Evolutionary conservation across 2,888 invertebrate species (phyloP), one percentile per base, ranked within the genome.

Genomic region (Cephus rjabovi): DNA sequence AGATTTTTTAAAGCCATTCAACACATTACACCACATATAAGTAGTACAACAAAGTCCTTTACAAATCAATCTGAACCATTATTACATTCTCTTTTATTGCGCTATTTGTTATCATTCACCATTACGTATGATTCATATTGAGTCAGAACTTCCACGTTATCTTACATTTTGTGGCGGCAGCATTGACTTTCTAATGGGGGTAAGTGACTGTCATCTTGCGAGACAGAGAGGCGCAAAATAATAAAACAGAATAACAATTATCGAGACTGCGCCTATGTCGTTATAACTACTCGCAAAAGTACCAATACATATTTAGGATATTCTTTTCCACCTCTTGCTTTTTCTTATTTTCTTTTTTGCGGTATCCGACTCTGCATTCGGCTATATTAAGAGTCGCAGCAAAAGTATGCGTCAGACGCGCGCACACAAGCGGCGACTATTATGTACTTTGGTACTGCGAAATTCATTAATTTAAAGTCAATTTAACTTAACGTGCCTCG

Each of bases 361-460:
- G 3, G 9, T 23, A 56, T 56, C 1, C 56, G 15, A 40, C 15
- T 40, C 15, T 40, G 40, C 40, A 15, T 40, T 40, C 40, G 9
- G 23, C 23, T 56, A 56, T 9, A 56, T 56, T 56, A 23, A 56
- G 56, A 23, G 56, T 56, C 56, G 56, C 56, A 56, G 56, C 56
- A 15, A 56, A 56, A 9, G 56, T 23, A 56, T 15, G 56, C 6
- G 56, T 15, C 56, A 56, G 56, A 23, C 56, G 9, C 23, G 9
- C 23, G 56, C 56, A 56, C 23, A 23, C 23, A 23, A 56, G 23
- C 23, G 9, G 9, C 56, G 56, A 56, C 56, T 71, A 31, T 71
- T 71, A 71, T 34, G 33, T 34, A 71, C 71, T 71, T 71, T 71
- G 71, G 71, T 71, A 71, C 71, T 71, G 71, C 34, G 71, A 71